Base-by-base conservation (phyloP, 2,888 invertebrate species). In the Cepaea hortensis region DNA sequence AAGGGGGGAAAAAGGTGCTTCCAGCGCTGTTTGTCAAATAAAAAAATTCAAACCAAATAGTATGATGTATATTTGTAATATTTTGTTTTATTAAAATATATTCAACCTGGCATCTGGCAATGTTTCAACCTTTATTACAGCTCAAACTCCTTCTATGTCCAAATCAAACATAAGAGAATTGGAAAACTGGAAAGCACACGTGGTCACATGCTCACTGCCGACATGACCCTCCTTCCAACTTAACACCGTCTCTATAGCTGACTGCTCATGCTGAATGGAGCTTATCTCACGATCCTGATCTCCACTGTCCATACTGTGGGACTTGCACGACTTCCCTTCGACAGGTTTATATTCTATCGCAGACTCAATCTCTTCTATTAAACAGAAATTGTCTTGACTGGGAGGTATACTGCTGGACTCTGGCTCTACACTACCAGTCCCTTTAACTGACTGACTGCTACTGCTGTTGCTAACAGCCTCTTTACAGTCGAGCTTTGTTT, bases 111-210 rank as follows among this genome's bases (percentile, higher is more conserved):
- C 55, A 35, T 35, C 35, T 55, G 55, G 55, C 55, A 55, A 11
- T 55, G 6, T 11, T 6, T 55, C 55, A 9, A 55, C 55, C 55
- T 6, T 55, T 11, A n/a, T 11, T 55, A n/a, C 55, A 5, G 7
- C n/a, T 77, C 83, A 83, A 35, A 61, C 15, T 90, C 90, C 92
- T 82, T 93, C 92, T 75, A 91, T 88, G 90, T 94, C 94, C 55
- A 94, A 91, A 87, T 94, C 94, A 92, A 90, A 93, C 90, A 93
- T 93, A 20, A 93, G 90, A 85, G 89, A 90, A 89, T 94, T 94
- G 61, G 91, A 90, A 89, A 94, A 93, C 65, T 90, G 86, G 85
- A 94, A 93, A 72, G 93, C 92, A 92, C 94, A 94, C 81, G 91
- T 87, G 48, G 93, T 93, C 85, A 88, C 91, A 88, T 93, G 92